phyloP scores from a whole-genome alignment of 1,140 invertebrate species.

The Muscidifurax raptorellus region DNA sequence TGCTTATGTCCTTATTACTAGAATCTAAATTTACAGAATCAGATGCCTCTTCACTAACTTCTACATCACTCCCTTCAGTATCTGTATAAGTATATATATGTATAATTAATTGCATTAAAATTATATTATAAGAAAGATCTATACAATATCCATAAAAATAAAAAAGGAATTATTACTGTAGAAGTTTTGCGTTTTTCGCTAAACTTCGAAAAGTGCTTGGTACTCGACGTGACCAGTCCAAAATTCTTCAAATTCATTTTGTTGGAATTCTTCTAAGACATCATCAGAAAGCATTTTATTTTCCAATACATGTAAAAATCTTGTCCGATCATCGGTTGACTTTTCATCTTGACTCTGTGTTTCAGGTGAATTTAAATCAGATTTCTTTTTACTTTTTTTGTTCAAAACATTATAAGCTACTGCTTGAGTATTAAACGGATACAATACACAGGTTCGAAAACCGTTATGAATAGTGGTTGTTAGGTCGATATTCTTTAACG shows the following conservation, averaged over 20 bases:
- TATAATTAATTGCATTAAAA: no score
- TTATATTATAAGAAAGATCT: no score
- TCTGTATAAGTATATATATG: no score
- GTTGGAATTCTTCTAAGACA: neutral
- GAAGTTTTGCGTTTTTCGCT: neutral
- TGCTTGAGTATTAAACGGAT: conserved; percentile 27
- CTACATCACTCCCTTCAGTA: no score
- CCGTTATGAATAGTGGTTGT: conserved; percentile 15
- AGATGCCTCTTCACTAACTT: no score
- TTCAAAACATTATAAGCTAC: conserved; percentile 34
- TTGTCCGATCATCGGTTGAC: neutral
- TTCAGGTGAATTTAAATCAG: neutral
- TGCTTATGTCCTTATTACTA: no score
- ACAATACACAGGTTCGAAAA: conserved; percentile 32
- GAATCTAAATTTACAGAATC: no score
- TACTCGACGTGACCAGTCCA: neutral
- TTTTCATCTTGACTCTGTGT: neutral
- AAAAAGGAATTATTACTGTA: no score
- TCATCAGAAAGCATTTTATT: neutral
- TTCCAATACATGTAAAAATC: neutral
- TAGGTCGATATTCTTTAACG: conserved; percentile 27
- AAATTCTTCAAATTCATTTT: neutral
- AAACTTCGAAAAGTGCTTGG: neutral
- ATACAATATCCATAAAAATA: no score
- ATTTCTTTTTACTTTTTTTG: neutral